Evolutionary conservation across 2,888 invertebrate species (phyloP), one percentile per base, ranked within the genome.

Genomic region (Yponomeuta cagnagella): DNA sequence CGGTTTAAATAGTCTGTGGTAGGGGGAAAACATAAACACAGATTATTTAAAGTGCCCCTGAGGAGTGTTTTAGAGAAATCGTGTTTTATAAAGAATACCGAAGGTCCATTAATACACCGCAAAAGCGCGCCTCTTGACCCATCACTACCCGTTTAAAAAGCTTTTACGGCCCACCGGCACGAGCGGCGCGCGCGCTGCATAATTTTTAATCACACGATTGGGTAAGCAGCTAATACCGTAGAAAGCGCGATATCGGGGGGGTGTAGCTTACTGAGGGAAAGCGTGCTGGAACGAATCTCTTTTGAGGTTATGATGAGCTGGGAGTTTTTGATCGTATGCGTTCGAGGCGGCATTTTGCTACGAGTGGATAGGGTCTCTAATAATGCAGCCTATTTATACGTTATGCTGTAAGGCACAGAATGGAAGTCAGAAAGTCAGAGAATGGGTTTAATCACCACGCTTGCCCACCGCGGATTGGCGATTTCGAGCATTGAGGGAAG

Each of bases 171-270:
- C 81, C 84, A 83, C 84, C 82, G 70, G 33, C 71, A 82, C 76
- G 89, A 84, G 86, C 81, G 87, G 74, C 86, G 71, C 71, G 74
- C 79, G 74, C 78, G 70, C 72, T 72, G 89, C 87, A 90, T 90
- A 91, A 90, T 92, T 91, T 91, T 90, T 92, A 92, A 92, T 92
- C 89, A 90, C 86, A 87, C 91, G 90, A 90, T 82, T 79, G 91
- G 88, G 86, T 89, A 85, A 86, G 89, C 90, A 89, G 83, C 89
- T 91, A 91, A 92, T 90, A 86, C 85, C 81, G 82, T 88, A 88
- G 89, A 91, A 90, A 90, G 87, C 80, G 81, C 76, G 79, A 80
- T 82, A 74, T 74, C 73, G 77, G 74, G 79, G 80, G 79, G 79
- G 78, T 76, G 76, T 74, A 76, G 73, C 75, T 75, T 74, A 76